Percentiles rank a stretch among this genome's conserved stretches.
Evolutionary conservation across 1,140 invertebrate species (phyloP).

Genomic region (Periplaneta americana): DNA sequence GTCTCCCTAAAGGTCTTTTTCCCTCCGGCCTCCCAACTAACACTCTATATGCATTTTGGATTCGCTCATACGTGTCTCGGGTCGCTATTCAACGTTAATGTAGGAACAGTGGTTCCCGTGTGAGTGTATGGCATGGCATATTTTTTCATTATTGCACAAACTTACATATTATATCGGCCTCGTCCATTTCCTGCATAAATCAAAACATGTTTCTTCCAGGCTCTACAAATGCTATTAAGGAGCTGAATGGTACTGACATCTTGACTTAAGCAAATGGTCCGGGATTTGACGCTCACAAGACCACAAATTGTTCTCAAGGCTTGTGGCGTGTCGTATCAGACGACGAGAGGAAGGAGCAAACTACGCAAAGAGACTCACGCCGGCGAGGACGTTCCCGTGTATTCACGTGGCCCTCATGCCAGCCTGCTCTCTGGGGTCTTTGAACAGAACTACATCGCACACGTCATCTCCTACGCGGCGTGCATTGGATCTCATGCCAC

Average conservation of each 20-base stretch:
- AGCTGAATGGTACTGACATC: constrained; percentile 20
- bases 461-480: constrained; percentile 61
- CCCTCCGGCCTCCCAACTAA: too few relatives aligned
- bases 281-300: not conserved
- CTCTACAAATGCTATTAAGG: not conserved
- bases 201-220: not conserved
- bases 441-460: constrained; percentile 75
- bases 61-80: too few relatives aligned
- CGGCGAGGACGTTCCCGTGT: constrained; percentile 43
- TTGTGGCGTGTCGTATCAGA: not conserved
- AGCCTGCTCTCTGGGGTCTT: constrained; percentile 69
- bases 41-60: too few relatives aligned
- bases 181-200: too few relatives aligned
- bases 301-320: not conserved
- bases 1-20: too few relatives aligned
- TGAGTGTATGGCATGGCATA: too few relatives aligned
- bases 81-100: too few relatives aligned
- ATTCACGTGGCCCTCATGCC: constrained; percentile 54
- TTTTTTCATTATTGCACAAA: too few relatives aligned
- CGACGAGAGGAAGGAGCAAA: constrained; percentile 25
- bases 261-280: not conserved
- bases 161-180: too few relatives aligned
- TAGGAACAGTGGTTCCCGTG: too few relatives aligned
- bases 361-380: constrained; percentile 53
- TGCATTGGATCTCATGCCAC: constrained; percentile 42